Evolutionary conservation across 1,140 invertebrate genomes (phyloP).

Genomic region (Papilio polytes): DNA sequence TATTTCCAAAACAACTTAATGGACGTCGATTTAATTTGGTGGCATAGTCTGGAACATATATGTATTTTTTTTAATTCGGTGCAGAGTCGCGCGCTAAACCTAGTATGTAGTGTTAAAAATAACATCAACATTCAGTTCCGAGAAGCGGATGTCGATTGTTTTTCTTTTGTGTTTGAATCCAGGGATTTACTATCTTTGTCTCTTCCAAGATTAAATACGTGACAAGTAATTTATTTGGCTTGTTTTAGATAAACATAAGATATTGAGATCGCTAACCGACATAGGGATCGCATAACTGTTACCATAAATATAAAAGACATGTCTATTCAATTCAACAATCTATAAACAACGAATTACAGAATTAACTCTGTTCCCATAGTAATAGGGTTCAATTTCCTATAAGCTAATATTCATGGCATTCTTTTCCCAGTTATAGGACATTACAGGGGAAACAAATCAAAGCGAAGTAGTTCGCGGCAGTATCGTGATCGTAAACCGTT

Average conservation of each 20-base stretch:
- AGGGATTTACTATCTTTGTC: not conserved
- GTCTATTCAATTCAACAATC: not conserved
- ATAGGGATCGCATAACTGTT: not conserved
- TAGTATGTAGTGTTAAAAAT: no score
- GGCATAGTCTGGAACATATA: no score
- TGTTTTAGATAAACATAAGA: not conserved
- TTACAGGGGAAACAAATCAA: conserved; percentile 30
- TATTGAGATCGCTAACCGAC: not conserved
- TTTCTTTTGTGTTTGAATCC: conserved; percentile 3
- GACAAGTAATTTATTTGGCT: conserved; percentile 17
- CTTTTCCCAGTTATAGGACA: conserved; percentile 18
- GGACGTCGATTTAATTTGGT: no score
- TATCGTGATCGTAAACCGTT: not conserved
- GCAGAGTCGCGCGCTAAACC: no score
- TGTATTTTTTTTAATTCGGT: no score
- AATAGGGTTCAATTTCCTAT: not conserved
- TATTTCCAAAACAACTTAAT: no score
- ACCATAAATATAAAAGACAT: not conserved
- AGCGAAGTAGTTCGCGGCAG: not conserved
- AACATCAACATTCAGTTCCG: not conserved
- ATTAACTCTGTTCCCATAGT: not conserved
- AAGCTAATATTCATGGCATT: conserved; percentile 10
- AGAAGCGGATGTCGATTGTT: not conserved
- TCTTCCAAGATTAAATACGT: not conserved
- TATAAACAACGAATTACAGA: not conserved